Evolutionary conservation across 1,140 invertebrate genomes (phyloP).

Genomic region (Sarcophaga peregrina): DNA sequence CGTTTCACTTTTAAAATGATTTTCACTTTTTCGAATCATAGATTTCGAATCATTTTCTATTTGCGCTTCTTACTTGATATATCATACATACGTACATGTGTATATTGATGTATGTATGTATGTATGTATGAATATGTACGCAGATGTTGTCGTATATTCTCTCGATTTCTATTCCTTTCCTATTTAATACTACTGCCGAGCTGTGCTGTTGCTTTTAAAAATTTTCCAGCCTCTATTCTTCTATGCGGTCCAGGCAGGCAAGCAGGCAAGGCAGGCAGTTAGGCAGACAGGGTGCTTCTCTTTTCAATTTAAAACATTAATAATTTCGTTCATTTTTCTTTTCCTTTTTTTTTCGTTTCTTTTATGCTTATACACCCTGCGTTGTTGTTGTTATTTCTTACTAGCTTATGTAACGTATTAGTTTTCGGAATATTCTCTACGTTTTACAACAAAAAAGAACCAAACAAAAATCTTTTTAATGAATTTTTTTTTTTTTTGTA

Average conservation of each 20-base stretch:
- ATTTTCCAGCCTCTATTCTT: background rate
- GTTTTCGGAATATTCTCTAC: background rate
- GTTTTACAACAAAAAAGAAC: background rate
- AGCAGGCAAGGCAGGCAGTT: background rate
- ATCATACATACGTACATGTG: too few relatives aligned
- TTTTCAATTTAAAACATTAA: conserved; percentile 12
- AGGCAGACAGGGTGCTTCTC: background rate
- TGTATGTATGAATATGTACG: background rate
- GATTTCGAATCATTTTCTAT: background rate
- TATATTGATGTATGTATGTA: too few relatives aligned
- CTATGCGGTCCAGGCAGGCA: background rate
- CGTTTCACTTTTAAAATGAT: conserved; percentile 1
- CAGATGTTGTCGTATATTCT: background rate
- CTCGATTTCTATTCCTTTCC: too few relatives aligned
- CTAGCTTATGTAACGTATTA: conserved; percentile 7
- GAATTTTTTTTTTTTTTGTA: too few relatives aligned
- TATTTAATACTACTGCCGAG: background rate
- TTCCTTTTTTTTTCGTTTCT: too few relatives aligned
- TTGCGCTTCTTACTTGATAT: background rate
- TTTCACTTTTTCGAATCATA: background rate
- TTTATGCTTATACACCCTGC: too few relatives aligned
- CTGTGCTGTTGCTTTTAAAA: background rate
- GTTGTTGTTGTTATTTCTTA: background rate
- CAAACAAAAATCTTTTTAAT: background rate
- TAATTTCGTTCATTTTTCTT: background rate